These are phyloP conservation scores for Amblyopsis hoosieri DNA, from an alignment of 2,797 vertebrate genomes.

Conservation along the genomic window DNA sequence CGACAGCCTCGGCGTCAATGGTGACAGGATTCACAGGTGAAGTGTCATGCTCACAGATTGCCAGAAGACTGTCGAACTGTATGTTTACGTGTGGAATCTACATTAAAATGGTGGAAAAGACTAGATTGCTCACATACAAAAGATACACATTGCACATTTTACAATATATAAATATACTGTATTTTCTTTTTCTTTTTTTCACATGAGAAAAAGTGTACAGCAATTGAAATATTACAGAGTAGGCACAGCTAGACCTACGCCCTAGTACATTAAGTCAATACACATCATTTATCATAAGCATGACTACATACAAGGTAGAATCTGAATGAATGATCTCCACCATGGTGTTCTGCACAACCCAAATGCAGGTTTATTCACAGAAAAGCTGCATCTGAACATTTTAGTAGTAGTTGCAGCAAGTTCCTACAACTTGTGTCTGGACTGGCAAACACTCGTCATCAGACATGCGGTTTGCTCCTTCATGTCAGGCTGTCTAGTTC, in stretches of 20 bases:
- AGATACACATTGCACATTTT: too few species aligned
- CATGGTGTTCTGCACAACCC: neutral
- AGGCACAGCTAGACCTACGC: slow-evolving; percentile 5
- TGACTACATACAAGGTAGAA: neutral
- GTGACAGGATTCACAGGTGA: neutral
- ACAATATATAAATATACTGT: too few species aligned
- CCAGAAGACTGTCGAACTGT: neutral
- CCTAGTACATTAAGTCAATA: neutral
- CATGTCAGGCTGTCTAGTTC: neutral
- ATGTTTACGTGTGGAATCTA: neutral
- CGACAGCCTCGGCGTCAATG: neutral
- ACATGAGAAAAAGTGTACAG: slow-evolving; percentile 26
- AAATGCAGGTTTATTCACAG: neutral
- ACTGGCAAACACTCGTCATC: slow-evolving; percentile 16
- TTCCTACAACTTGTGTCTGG: slow-evolving; percentile 1
- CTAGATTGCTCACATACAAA: too few species aligned
- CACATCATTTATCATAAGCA: slow-evolving; percentile 1
- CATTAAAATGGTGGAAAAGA: neutral
- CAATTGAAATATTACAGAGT: slow-evolving; percentile 7
- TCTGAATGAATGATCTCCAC: slow-evolving; percentile 10
- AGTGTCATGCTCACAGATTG: neutral
- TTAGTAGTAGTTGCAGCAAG: neutral
- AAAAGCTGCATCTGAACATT: slow-evolving; percentile 3
- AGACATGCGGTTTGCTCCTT: neutral
- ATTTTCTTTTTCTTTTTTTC: too few species aligned